Evolutionary conservation across 2,113 vertebrate genomes (phyloP), one percentile per base, ranked within the genome.

Genomic region (Helogale parvula): DNA sequence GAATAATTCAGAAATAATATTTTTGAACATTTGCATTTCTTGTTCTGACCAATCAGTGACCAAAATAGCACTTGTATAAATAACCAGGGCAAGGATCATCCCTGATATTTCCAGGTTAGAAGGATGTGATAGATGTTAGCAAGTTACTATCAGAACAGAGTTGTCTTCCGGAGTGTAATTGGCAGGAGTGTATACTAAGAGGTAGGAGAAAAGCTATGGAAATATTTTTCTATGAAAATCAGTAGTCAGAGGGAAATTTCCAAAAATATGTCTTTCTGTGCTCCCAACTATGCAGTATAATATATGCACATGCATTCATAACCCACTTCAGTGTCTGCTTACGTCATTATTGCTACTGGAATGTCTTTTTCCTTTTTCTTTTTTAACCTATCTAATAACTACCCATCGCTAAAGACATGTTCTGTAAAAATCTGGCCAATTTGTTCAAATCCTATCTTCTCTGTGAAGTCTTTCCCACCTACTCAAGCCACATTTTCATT

Each of bases 41-140:
- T 93, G 33, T 94, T 96, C 72, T 97, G 85, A 86, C 72, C 33
- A 72, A 23, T 93, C 60, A 82, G 21, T 97, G 50, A 93, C 81
- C 92, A 89, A 88, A 96, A 97, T 91, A 94, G 38, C 71, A 90
- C 81, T 91, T 71, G 50, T 91, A 81, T 94, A 96, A 96, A 89
- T 91, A 93, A 96, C 29, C 4, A 29, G 4, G 52, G 57, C 89
- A 91, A 41, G 71, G 54, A 77, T 80, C 92, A 91, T 77, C n/a
- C 77, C 33, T 84, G 77, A 82, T 95, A 21, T 95, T 95, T 35
- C 91, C 80, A 88, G 12, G 9, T 90, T 97, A 71, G 65, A 94
- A 87, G 21, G 54, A 93, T 27, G 13, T 94, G 76, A 93, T 93
- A 50, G 84, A 84, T 21, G 12, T 93, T 91, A 94, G 79, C 82